Evolutionary conservation across 2,113 vertebrate species (phyloP).

Genomic region (Seriola dumerili): DNA sequence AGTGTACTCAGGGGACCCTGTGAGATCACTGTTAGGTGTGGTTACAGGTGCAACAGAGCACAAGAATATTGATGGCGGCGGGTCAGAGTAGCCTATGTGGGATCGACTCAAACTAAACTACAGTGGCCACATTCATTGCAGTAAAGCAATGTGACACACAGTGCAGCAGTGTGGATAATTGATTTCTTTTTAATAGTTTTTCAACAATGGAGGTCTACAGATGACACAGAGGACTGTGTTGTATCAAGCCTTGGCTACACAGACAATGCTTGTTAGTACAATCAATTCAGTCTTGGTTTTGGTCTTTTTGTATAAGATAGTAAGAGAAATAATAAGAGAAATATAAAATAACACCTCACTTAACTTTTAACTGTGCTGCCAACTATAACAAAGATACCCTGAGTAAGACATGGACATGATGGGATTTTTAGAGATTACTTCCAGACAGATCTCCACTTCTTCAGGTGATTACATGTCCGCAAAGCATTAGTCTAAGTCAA

Average conservation of each 20-base stretch:
- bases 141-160: background rate
- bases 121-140: background rate
- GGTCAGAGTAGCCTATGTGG: background rate
- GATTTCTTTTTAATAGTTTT: background rate
- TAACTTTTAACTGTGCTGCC: constrained; percentile 2
- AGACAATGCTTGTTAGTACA: background rate
- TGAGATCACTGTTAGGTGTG: background rate
- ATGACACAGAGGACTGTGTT: background rate
- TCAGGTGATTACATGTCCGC: background rate
- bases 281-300: background rate
- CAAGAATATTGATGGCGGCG: background rate
- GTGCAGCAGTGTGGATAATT: background rate
- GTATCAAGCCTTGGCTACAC: background rate
- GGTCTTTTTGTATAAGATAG: background rate
- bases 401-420: background rate
- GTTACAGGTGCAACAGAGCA: background rate
- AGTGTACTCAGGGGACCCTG: background rate
- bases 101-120: background rate
- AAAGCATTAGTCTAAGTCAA: background rate
- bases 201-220: background rate
- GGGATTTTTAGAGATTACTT: background rate
- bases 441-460: background rate
- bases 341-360: background rate
- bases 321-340: no score
- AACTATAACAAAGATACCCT: background rate